Evolutionary conservation across 1,140 invertebrate species (phyloP).

Genomic region (Drosophila dunni): DNA sequence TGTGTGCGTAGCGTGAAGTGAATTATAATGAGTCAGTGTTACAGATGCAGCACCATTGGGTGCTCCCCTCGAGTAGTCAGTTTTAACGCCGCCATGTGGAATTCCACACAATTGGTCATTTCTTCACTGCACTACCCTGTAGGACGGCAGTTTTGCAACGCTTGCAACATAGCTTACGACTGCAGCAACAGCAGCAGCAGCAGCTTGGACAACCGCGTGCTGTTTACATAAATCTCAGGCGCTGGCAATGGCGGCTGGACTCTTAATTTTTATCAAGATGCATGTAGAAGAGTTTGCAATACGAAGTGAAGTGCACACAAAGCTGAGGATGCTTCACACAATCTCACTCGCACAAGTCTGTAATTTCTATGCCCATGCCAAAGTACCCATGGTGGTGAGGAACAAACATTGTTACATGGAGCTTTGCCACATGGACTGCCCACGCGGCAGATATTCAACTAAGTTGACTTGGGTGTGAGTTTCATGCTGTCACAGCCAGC

Average conservation of each 20-base stretch:
- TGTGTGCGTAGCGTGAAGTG: slow-evolving; percentile 52
- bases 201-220: slow-evolving; percentile 28
- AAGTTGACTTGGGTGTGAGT: slow-evolving; percentile 21
- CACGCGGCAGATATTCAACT: slow-evolving; percentile 30
- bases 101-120: slow-evolving; percentile 57
- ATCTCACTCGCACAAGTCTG: slow-evolving; percentile 13
- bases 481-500: slow-evolving; percentile 48
- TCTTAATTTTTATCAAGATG: slow-evolving; percentile 50
- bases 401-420: slow-evolving; percentile 15
- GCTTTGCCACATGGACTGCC: slow-evolving; percentile 41
- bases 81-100: slow-evolving; percentile 50
- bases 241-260: slow-evolving; percentile 9
- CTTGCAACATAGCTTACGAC: slow-evolving; percentile 21
- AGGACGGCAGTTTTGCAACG: slow-evolving; percentile 18
- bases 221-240: slow-evolving; percentile 50
- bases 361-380: slow-evolving; percentile 6
- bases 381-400: slow-evolving; percentile 12
- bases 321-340: slow-evolving; percentile 19
- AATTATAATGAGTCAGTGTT: slow-evolving; percentile 50
- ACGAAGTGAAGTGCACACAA: slow-evolving; percentile 20
- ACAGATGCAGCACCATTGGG: slow-evolving; percentile 13
- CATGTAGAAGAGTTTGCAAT: slow-evolving; percentile 34
- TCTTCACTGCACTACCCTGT: slow-evolving; percentile 10
- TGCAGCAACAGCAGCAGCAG: slow-evolving; percentile 18
- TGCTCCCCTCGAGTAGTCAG: slow-evolving; percentile 14